Base-by-base conservation (phyloP, 92 coral and sea anemone genomes). In the Bergia sp. region DNA sequence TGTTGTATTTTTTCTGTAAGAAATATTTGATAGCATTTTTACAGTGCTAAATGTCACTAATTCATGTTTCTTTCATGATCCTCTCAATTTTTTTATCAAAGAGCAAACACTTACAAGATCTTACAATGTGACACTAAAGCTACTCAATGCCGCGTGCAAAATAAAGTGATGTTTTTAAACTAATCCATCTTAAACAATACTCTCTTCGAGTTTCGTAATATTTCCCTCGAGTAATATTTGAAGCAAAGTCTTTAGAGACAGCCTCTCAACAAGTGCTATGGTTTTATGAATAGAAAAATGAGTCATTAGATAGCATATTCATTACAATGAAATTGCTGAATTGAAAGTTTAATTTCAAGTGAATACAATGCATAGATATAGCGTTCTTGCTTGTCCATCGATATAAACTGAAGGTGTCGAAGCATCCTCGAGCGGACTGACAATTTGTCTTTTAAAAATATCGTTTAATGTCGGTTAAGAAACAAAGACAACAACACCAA, bases 391-490 rank as follows among this genome's bases (percentile, higher is more conserved):
- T 69, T 74, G 79, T 36, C 43, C 64, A 45, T 9, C 79, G 38
- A 84, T n/a, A 47, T 18, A 65, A 15, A 29, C 29, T 29, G 29
- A 29, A 84, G 44, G 53, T 69, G 21, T 49, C 50, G 87, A 72
- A 84, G 43, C 65, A 16, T 50, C 29, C 2, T 23, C 65, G 44
- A 85, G 92, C 66, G 71, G 61, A 86, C 80, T 90, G 90, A 82
- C 85, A 89, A 86, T 76, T 89, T 92, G 94, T 81, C 94, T 91
- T 82, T 61, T 81, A 89, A 84, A 91, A 92, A 92, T 92, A 92
- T 92, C 94, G 89, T 89, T 92, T 92, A 90, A 86, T 89, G 94
- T 90, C 94, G 94, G 94, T 86, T 79, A 85, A 90, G 87, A 90
- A 85, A 76, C 72, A 79, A 90, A 77, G 89, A 84, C 87, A 69